Conservation (phyloP, 2,888 invertebrate genomes). For the Apeira syringaria region DNA sequence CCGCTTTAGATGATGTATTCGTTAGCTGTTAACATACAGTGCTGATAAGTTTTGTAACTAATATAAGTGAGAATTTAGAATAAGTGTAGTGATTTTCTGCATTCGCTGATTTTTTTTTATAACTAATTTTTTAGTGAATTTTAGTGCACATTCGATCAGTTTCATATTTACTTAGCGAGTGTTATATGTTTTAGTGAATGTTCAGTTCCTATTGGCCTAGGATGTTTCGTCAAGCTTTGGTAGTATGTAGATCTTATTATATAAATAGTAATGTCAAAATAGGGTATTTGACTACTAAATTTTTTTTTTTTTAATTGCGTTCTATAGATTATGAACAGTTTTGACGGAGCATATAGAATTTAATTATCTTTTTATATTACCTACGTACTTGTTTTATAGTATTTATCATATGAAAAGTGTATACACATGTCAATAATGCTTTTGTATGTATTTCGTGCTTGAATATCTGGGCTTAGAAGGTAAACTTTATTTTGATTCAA, state of each 20-base stretch:
- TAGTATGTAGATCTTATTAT: slow-evolving; percentile 53
- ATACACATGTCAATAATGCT: no score
- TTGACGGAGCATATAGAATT: no score
- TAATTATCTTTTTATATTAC: no score
- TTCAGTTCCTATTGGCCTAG: slow-evolving; percentile 82
- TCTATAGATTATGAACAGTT: no score
- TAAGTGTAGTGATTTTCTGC: slow-evolving; percentile 41
- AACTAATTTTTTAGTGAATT: slow-evolving; percentile 36
- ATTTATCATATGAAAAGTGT: no score
- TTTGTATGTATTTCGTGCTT: no score
- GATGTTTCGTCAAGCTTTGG: slow-evolving; percentile 70
- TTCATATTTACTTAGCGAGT: slow-evolving; percentile 39
- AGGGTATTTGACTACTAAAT: slow-evolving; percentile 25
- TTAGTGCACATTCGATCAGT: slow-evolving; percentile 54
- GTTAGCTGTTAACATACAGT: slow-evolving; percentile 57
- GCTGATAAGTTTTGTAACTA: slow-evolving; percentile 65
- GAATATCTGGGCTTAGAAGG: no score
- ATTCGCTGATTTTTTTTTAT: slow-evolving; percentile 21
- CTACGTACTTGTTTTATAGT: no score
- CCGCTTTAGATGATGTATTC: slow-evolving; percentile 28
- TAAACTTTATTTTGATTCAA: no score
- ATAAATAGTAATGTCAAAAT: slow-evolving; percentile 26
- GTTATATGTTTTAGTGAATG: slow-evolving; percentile 36
- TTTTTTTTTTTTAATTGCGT: no score
- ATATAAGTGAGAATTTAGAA: slow-evolving; percentile 66